Conservation (phyloP, 2,888 invertebrate species). For the Notodonta dromedarius region DNA sequence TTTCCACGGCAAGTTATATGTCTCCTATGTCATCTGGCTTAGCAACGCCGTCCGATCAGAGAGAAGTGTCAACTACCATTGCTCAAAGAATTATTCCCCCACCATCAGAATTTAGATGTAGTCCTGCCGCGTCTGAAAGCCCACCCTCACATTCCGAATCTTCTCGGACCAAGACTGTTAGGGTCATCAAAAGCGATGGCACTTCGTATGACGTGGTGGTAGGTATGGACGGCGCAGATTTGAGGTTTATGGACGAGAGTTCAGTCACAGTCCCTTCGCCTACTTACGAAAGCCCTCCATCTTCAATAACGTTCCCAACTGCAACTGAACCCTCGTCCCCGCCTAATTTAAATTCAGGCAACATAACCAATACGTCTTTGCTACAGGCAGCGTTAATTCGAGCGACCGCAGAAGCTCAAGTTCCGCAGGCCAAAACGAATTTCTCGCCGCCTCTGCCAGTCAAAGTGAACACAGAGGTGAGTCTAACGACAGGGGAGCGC, state of each 20-base stretch:
- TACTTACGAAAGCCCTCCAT: conserved; percentile 90
- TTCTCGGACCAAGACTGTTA: conserved; percentile 81
- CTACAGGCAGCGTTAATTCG: conserved; percentile 89
- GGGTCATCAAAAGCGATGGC: conserved; percentile 83
- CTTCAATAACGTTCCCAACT: conserved; percentile 85
- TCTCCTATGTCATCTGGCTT: conserved; percentile 73
- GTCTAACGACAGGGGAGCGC: conserved; percentile 84
- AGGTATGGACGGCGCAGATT: conserved; percentile 93
- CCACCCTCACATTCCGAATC: conserved; percentile 84
- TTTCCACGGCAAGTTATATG: conserved; percentile 63
- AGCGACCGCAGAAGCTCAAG: conserved; percentile 85
- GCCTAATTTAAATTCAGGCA: conserved; percentile 75
- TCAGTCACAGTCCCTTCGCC: conserved; percentile 92
- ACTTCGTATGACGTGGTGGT: conserved; percentile 90
- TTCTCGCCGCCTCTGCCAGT: conserved; percentile 73
- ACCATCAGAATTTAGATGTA: conserved; percentile 89
- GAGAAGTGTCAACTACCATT: conserved; percentile 78
- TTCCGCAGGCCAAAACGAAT: conserved; percentile 70
- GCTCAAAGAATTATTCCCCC: conserved; percentile 90
- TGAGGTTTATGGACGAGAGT: conserved; percentile 96
- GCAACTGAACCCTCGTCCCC: conserved; percentile 87
- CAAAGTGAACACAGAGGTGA: conserved; percentile 90
- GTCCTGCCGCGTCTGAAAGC: conserved; percentile 86
- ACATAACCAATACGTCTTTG: conserved; percentile 86
- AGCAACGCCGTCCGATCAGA: conserved; percentile 73